phyloP scores from a whole-genome alignment of 2,113 vertebrate species.

The Suricata suricatta region DNA sequence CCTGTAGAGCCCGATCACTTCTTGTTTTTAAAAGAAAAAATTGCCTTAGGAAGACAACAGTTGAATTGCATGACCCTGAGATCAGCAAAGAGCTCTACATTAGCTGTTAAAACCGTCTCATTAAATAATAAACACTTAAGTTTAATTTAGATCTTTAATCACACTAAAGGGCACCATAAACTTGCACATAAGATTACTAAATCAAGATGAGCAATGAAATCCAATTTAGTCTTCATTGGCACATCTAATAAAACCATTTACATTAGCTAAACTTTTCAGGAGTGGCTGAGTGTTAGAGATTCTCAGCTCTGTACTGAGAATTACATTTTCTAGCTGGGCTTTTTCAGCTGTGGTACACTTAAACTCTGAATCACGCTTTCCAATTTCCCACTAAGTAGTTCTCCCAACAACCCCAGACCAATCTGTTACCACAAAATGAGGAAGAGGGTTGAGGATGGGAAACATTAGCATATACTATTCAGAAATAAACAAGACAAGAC shows the following conservation, averaged over 20 bases:
- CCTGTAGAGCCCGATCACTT: neutral
- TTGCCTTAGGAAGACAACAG: slow-evolving; percentile 26
- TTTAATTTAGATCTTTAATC: slow-evolving; percentile 71
- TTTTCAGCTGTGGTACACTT: neutral
- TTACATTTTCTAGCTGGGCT: neutral
- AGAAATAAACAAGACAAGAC: slow-evolving; percentile 26
- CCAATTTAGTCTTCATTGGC: slow-evolving; percentile 38
- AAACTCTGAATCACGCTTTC: neutral
- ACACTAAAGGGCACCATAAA: slow-evolving; percentile 59
- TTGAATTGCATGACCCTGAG: slow-evolving; percentile 38
- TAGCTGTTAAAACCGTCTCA: slow-evolving; percentile 37
- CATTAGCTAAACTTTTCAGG: slow-evolving; percentile 48
- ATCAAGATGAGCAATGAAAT: slow-evolving; percentile 57
- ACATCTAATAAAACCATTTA: slow-evolving; percentile 47
- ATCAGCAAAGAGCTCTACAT: slow-evolving; percentile 41
- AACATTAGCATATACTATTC: neutral
- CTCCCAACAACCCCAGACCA: neutral
- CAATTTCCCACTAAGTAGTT: neutral
- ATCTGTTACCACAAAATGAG: neutral
- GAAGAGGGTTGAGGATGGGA: neutral
- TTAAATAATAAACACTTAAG: slow-evolving; percentile 72
- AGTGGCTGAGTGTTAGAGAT: slow-evolving; percentile 25
- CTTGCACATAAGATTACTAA: slow-evolving; percentile 52
- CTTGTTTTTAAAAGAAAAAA: slow-evolving; percentile 51
- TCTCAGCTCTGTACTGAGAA: neutral